A percentile compares a stretch with the other conserved stretches of the same genome.
Evolutionary conservation across 2,113 vertebrate genomes (phyloP).

Genomic region (Pimephales promelas): DNA sequence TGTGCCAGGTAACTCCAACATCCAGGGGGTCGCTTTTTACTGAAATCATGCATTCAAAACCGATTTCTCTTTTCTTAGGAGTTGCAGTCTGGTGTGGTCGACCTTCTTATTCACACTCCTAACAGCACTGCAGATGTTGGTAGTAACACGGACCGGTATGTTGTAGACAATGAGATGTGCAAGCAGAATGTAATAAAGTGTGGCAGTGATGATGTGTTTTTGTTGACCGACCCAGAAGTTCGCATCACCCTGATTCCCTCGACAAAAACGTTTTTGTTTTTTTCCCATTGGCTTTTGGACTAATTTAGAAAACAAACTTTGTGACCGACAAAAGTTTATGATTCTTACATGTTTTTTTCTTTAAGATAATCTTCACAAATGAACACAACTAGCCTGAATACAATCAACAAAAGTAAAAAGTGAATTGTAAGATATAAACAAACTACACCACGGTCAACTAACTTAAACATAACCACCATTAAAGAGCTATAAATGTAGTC

Average conservation of each 20-base stretch:
- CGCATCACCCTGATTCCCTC: not conserved
- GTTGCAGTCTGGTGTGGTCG: conserved; percentile 78
- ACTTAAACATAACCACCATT: no score
- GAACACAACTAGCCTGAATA: no score
- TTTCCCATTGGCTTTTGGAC: no score
- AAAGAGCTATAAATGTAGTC: no score
- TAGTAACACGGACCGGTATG: conserved; percentile 80
- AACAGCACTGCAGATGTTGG: conserved; percentile 81
- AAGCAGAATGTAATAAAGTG: not conserved
- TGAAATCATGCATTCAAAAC: not conserved
- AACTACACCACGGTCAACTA: no score
- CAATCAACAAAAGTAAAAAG: no score
- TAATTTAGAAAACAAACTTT: no score
- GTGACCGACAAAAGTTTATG: no score
- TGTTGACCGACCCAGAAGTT: not conserved
- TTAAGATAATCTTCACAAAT: no score
- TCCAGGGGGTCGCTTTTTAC: not conserved
- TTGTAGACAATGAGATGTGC: not conserved
- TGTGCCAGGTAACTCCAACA: conserved; percentile 76
- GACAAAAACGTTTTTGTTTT: not conserved
- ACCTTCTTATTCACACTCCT: conserved; percentile 80
- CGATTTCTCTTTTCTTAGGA: conserved; percentile 66
- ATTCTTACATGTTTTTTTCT: no score
- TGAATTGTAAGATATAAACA: no score
- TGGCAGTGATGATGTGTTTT: not conserved